Conservation (phyloP, 2,113 vertebrate genomes). For the Pseudorasbora parva region DNA sequence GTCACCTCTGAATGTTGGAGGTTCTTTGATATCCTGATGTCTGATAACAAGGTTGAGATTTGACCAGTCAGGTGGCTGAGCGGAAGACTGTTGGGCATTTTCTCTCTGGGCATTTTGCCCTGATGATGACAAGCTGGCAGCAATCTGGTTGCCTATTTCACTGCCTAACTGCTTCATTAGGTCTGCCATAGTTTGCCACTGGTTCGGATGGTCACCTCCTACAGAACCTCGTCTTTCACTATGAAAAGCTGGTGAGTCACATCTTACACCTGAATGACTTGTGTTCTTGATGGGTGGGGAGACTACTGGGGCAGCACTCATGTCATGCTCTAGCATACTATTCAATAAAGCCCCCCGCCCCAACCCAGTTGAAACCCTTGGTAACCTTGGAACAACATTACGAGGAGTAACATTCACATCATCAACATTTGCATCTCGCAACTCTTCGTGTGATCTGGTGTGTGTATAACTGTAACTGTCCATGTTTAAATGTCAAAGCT, state of each 20-base stretch:
- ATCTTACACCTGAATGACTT: background rate
- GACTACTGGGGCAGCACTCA: background rate
- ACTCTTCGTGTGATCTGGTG: background rate
- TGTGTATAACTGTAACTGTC: background rate
- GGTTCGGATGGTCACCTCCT: background rate
- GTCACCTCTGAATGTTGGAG: background rate
- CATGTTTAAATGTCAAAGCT: background rate
- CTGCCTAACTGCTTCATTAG: background rate
- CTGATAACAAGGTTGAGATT: background rate
- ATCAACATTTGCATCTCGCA: background rate
- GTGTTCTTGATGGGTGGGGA: background rate
- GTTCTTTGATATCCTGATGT: slow-evolving; percentile 6
- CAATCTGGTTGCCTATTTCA: slow-evolving; percentile 2
- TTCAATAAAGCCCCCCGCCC: background rate
- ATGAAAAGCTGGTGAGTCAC: background rate
- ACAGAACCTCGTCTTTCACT: no score
- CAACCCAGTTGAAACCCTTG: background rate
- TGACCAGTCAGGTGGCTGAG: background rate
- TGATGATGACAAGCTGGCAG: background rate
- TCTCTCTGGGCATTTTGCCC: background rate
- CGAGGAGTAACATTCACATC: background rate
- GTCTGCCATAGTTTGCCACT: background rate
- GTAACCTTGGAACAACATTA: background rate
- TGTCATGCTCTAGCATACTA: background rate
- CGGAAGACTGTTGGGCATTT: background rate